Conservation (phyloP, 1,140 invertebrate genomes). For the Phocides pigmalion region DNA sequence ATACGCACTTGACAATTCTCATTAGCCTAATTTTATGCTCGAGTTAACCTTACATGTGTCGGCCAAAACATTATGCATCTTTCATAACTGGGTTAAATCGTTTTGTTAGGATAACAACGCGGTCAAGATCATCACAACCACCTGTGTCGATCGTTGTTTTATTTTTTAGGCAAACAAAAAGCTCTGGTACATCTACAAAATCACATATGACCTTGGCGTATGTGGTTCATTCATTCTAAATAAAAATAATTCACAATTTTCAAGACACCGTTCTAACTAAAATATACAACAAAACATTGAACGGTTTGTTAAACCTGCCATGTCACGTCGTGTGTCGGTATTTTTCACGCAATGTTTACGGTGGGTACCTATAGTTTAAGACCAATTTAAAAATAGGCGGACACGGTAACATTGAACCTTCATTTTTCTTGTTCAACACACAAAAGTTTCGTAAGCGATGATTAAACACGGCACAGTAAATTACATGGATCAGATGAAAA, state of each 20-base stretch:
- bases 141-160: slow-evolving; percentile 32
- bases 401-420: slow-evolving; percentile 28
- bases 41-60: slow-evolving; percentile 48
- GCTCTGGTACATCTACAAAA: background rate
- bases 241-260: no score
- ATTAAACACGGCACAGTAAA: slow-evolving; percentile 27
- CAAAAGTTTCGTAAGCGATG: slow-evolving; percentile 35
- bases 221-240: no score
- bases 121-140: slow-evolving; percentile 58
- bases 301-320: slow-evolving; percentile 8
- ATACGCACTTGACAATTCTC: slow-evolving; percentile 43
- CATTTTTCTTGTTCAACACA: slow-evolving; percentile 15
- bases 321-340: background rate
- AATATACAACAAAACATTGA: background rate
- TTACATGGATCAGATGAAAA: slow-evolving; percentile 30
- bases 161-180: slow-evolving; percentile 9
- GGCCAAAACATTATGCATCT: slow-evolving; percentile 56
- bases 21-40: slow-evolving; percentile 56
- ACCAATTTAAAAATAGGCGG: slow-evolving; percentile 17
- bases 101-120: slow-evolving; percentile 53
- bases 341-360: slow-evolving; percentile 7
- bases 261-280: background rate
- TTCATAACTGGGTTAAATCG: slow-evolving; percentile 58
- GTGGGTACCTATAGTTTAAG: slow-evolving; percentile 5
- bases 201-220: slow-evolving; percentile 6